Evolutionary conservation across 2,113 vertebrate genomes (phyloP), one percentile per base, ranked within the genome.

Genomic region (Oxyruncus cristatus): DNA sequence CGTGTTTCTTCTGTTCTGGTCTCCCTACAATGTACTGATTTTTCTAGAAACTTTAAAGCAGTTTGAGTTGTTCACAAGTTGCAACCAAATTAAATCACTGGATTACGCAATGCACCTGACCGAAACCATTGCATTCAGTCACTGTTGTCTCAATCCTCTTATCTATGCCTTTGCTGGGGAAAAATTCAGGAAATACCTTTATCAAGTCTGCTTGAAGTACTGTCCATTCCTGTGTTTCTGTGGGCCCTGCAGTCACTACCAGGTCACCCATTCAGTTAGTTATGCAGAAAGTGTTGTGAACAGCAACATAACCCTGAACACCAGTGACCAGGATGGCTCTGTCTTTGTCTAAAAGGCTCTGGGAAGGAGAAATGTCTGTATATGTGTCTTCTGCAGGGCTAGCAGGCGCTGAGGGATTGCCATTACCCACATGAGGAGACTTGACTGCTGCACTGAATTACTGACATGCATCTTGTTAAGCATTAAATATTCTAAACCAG

Each of bases 81-180:
- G 98, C 37, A 11, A 89, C 20, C 15, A 58, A 11, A 89, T 61
- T 23, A 72, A 67, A 56, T 39, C 52, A 5, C 3, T 98, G 35
- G 96, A 77, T 50, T 50, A 94, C 0, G 97, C 98, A 12, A 93
- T 98, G 95, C 55, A 41, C 3, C 93, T 98, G 75, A 97, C 98
- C 0, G 98, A 99, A 97, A 96, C 98, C 5, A 83, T 99, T 11
- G 98, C 99, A 0, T 98, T 99, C 76, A 97, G 95, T 46, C 99
- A 99, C 93, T 99, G 99, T 41, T 99, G 99, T 41, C 94, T 99
- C 24, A 99, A 99, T 74, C 99, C 99, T 33, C 12, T 99, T 14
- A 99, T 99, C 93, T 99, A 99, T 11, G 99, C 98, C 3, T 99
- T 99, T 70, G 98, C 98, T 26, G 99, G 99, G 30, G 98, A 99